Percentiles rank a stretch among this genome's conserved stretches.
Evolutionary conservation across 2,888 invertebrate species (phyloP).

Genomic region (Schizaphis graminum): DNA sequence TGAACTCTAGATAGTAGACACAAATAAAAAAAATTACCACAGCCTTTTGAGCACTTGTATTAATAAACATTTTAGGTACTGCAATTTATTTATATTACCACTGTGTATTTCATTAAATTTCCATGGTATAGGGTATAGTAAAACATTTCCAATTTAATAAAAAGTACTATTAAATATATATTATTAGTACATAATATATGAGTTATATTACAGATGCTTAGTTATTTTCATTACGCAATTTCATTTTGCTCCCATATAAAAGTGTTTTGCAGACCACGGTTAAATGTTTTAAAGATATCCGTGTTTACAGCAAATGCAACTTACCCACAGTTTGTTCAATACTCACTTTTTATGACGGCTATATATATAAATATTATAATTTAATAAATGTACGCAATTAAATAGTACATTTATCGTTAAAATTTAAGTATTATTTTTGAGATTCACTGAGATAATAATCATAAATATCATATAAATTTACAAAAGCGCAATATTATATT

Average conservation of each 20-base stretch:
- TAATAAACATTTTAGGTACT: background rate
- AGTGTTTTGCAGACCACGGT: background rate
- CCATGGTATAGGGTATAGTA: background rate
- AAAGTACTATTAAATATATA: background rate
- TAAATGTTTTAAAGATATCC: conserved; percentile 20
- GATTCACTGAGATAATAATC: background rate
- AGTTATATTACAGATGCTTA: background rate
- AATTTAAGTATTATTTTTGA: background rate
- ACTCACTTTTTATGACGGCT: background rate
- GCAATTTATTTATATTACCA: background rate
- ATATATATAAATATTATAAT: background rate
- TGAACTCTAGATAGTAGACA: background rate
- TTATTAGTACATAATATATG: background rate
- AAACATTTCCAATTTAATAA: background rate
- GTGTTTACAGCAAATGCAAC: background rate
- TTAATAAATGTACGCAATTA: background rate
- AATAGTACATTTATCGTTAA: background rate
- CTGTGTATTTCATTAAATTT: background rate
- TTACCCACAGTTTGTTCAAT: conserved; percentile 7
- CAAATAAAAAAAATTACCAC: background rate
- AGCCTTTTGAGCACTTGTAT: background rate
- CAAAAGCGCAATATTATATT: background rate
- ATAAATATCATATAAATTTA: background rate
- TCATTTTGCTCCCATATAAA: background rate
- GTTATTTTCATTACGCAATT: background rate